A percentile compares a stretch with the other conserved stretches of the same genome.
Conservation (phyloP, 1,140 invertebrate species). For the Acromyrmex charruanus region DNA sequence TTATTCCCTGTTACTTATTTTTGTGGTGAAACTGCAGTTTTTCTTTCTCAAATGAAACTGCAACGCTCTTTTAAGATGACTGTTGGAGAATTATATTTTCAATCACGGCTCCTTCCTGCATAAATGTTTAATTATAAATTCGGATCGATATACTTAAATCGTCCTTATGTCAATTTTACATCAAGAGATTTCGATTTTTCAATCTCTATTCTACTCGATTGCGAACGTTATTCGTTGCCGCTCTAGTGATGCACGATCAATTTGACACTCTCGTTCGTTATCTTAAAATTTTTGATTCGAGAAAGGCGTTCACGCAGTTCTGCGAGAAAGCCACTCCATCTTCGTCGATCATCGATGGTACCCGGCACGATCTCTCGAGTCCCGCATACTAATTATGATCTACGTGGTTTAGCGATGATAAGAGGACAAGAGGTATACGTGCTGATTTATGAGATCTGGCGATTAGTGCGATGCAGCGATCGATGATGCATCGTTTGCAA, state of each 20-base stretch:
- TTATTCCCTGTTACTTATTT: not conserved
- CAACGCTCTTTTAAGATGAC: not conserved
- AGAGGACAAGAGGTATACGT: not conserved
- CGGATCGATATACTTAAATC: not conserved
- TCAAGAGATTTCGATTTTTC: not conserved
- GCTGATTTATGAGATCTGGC: constrained; percentile 19
- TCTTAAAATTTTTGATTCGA: constrained; percentile 6
- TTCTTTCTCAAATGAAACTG: not conserved
- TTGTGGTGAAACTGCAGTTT: not conserved
- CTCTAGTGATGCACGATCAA: not conserved
- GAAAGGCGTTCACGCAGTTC: not conserved
- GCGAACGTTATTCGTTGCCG: not conserved
- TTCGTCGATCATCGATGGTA: not conserved
- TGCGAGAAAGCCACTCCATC: not conserved
- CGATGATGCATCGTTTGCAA: not conserved
- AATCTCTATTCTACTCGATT: not conserved
- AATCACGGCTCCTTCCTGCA: not conserved
- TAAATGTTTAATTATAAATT: constrained; percentile 1
- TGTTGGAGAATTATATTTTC: not conserved
- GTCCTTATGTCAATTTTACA: not conserved
- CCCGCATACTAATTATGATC: constrained; percentile 33
- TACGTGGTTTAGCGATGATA: constrained; percentile 18
- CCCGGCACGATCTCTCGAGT: not conserved
- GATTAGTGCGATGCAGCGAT: not conserved
- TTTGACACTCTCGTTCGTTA: not conserved